Percentiles rank a stretch among this genome's conserved stretches.
These are phyloP conservation scores for Pygathrix nemaeus DNA, from an alignment of 2,113 vertebrate genomes.

Conservation along the genomic window DNA sequence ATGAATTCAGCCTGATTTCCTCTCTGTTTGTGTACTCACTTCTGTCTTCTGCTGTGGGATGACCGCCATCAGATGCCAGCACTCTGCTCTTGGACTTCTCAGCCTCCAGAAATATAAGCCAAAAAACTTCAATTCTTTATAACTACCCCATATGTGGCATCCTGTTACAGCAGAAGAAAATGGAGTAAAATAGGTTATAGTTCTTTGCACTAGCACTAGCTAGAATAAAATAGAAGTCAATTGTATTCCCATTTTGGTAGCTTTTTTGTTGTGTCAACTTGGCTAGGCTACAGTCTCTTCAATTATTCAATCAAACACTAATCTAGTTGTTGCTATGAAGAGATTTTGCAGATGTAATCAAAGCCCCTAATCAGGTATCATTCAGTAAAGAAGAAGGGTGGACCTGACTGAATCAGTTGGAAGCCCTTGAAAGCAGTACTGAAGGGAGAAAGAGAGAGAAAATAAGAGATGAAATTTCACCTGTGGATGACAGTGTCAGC, in stretches of 20 bases:
- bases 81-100: background rate
- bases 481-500: background rate
- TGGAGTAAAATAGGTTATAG: background rate
- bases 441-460: background rate
- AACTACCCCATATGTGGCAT: background rate
- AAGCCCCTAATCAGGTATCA: background rate
- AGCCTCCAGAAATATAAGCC: background rate
- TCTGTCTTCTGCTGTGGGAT: background rate
- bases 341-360: background rate
- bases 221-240: background rate
- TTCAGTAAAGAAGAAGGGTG: background rate
- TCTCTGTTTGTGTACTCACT: background rate
- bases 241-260: background rate
- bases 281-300: background rate
- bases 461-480: background rate
- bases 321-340: background rate
- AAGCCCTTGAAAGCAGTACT: background rate
- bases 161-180: background rate
- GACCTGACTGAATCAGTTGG: background rate
- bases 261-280: background rate
- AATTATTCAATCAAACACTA: background rate
- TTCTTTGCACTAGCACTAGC: background rate
- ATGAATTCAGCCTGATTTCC: background rate
- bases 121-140: background rate
- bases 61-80: background rate